Base-by-base conservation (phyloP, 2,797 vertebrate species). In the Vultur gryphus region DNA sequence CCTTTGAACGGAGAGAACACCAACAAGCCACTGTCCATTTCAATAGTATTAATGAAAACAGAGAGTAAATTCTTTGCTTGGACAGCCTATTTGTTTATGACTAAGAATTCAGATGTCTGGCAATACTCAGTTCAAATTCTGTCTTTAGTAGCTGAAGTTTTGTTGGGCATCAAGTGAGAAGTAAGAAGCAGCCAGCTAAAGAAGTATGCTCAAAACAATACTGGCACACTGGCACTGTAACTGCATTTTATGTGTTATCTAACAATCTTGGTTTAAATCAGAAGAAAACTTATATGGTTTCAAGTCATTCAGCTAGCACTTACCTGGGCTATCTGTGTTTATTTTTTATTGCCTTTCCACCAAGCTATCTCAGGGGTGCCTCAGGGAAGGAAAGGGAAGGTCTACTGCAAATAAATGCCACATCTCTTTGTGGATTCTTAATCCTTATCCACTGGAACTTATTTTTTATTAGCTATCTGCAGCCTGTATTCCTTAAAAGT, bases 371-470 rank as follows among this genome's bases (percentile, higher is more conserved):
- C 43, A 78, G 61, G 39, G 19, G 10, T 89, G 76, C 39, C 76
- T 81, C 57, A 44, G 76, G 82, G 84, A 94, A 91, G 75, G 65
- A 89, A 92, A 84, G 41, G 75, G 73, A 92, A 96, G 48, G 37
- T 78, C 82, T 94, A 76, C n/a, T 81, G 65, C 61, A 93, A 92
- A 85, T 76, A 94, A 89, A 86, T 64, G 39, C 71, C 44, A 58
- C 49, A 46, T 69, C 70, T 91, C 4, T 0, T 28, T 77, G 41
- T 33, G 59, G 84, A 59, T 52, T 80, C 87, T 72, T 88, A 78
- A 87, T 33, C 54, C 54, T 73, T 73, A 82, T 49, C 51, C 61
- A 71, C 70, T 78, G 49, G 66, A 81, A 92, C 78, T 88, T 43
- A n/a, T 28, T 78, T 87, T 83, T 77, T 90, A 86, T 46, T 90